Evolutionary conservation across 2,113 vertebrate genomes (phyloP), one percentile per base, ranked within the genome.

Genomic region (Plestiodon gilberti): DNA sequence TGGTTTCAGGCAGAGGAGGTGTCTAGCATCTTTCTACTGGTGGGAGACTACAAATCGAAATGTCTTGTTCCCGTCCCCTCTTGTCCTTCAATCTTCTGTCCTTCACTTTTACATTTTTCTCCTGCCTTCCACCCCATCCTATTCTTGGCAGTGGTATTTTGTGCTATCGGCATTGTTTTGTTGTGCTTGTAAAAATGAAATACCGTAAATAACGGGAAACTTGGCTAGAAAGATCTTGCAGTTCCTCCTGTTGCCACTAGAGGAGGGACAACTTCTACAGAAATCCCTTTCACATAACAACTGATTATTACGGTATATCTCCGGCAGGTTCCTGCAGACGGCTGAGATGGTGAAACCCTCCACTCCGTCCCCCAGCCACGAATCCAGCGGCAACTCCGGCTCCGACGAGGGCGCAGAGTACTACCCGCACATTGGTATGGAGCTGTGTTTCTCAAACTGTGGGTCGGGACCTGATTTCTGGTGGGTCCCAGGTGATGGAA

Each of bases 301-400:
- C 35, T 0, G 13, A 22, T 0, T 25, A 2, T 38, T 20, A 33
- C 9, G 18, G 52, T 59, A 1, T 79, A 2, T 52, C n/a, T n/a
- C 18, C 35, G 73, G 52, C 74, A 98, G 98, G 94, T 99, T 99
- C 92, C 96, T 99, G 15, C 98, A 98, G 93, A 98, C 98, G 0
- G 98, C 98, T 2, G 98, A 98, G 93, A 99, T 99, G 98, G 92
- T 98, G 89, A 99, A 99, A 87, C 98, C 98, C 2, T 98, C 98
- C 25, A 98, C 98, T 22, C 98, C 98, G 0, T 98, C 98, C 30
- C 97, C 98, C 87, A 98, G 97, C 91, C 98, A 98, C 0, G 98
- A 98, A 93, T 97, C 96, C 93, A 94, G 95, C 4, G 96, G 97
- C n/a, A 96, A 97, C 0, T 95, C 97, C 1, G 97, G 98, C 78